Percentiles rank a stretch among this genome's conserved stretches.
These are phyloP conservation scores for Procambarus clarkii DNA, from an alignment of 1,140 invertebrate species.

Conservation along the genomic window DNA sequence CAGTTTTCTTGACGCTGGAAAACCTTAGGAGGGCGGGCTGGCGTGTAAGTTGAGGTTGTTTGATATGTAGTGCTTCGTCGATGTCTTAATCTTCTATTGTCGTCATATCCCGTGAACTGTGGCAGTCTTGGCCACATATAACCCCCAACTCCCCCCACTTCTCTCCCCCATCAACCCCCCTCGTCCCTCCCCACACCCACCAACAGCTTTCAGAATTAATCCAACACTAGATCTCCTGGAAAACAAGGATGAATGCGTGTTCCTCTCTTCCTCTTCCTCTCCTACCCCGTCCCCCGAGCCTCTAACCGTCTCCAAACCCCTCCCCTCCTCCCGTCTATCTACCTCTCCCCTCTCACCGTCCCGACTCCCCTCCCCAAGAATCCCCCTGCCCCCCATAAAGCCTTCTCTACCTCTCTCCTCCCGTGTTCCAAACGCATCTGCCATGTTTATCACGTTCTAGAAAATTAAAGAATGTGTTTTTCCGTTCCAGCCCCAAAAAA, in stretches of 20 bases:
- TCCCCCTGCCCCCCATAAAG: background rate
- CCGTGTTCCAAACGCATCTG: slow-evolving; percentile 33
- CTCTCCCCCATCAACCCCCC: background rate
- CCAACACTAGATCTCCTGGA: slow-evolving; percentile 5
- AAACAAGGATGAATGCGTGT: slow-evolving; percentile 19
- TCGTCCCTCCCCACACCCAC: background rate
- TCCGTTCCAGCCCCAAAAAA: slow-evolving; percentile 43
- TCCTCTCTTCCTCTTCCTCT: background rate
- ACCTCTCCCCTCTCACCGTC: too few species aligned
- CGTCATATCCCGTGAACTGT: too few species aligned
- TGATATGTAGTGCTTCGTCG: too few species aligned
- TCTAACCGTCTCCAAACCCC: too few species aligned
- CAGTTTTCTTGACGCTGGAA: too few species aligned
- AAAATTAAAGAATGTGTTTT: slow-evolving; percentile 60
- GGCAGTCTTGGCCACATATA: too few species aligned
- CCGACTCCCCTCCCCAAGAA: too few species aligned
- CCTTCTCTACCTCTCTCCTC: slow-evolving; percentile 26
- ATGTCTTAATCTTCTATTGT: too few species aligned
- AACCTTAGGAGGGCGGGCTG: too few species aligned
- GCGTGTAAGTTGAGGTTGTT: too few species aligned
- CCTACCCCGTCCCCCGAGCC: too few species aligned
- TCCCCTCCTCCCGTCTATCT: too few species aligned
- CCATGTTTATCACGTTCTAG: slow-evolving; percentile 62
- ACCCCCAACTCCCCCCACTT: background rate
- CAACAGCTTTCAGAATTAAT: background rate